A percentile compares a stretch with the other conserved stretches of the same genome.
Evolutionary conservation across 2,113 vertebrate species (phyloP).

Genomic region (Agapornis roseicollis): DNA sequence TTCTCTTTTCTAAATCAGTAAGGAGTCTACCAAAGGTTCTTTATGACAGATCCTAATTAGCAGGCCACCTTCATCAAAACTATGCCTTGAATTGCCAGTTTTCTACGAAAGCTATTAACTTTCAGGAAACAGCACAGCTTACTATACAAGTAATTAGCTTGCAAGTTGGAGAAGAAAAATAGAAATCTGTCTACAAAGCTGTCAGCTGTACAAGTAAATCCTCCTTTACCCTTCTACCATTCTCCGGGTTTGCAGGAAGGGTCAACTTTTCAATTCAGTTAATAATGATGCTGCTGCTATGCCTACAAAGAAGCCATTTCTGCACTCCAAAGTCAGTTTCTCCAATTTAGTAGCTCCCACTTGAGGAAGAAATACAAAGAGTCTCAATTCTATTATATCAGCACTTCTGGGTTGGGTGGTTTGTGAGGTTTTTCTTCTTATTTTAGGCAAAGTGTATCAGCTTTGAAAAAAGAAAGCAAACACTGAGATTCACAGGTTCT

Average conservation of each 20-base stretch:
- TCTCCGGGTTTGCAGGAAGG: fast-evolving
- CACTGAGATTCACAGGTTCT: not conserved
- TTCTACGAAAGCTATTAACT: not conserved
- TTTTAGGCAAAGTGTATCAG: not conserved
- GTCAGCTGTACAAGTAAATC: not conserved
- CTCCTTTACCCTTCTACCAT: not conserved
- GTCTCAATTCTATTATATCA: not conserved
- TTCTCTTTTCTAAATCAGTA: not conserved
- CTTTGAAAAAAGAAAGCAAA: not conserved
- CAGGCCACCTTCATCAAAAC: not conserved
- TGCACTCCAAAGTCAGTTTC: not conserved
- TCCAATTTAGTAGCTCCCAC: not conserved
- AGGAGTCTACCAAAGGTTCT: not conserved
- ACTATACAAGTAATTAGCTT: not conserved
- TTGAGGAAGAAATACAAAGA: not conserved
- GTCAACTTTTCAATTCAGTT: not conserved
- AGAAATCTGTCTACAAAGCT: not conserved
- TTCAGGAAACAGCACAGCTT: not conserved
- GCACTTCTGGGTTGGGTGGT: not conserved
- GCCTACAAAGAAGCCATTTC: not conserved
- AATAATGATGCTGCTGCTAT: not conserved
- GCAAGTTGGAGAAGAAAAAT: not conserved
- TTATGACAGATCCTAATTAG: not conserved
- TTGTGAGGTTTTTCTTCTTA: not conserved
- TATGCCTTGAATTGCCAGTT: not conserved